Evolutionary conservation across 2,888 invertebrate genomes (phyloP).

Genomic region (Phengaris arion): DNA sequence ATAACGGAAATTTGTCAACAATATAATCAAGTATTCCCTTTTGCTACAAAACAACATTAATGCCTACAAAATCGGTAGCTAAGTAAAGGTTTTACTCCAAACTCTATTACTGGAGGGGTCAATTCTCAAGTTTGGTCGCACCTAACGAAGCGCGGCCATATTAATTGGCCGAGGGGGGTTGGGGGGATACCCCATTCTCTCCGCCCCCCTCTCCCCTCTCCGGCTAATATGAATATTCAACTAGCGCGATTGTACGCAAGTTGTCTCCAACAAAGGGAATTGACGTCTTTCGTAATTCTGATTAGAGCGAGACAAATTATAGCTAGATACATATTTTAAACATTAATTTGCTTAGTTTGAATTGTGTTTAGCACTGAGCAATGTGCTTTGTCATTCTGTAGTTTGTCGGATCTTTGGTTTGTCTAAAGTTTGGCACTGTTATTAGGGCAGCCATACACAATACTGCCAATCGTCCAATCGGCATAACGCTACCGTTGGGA

Average conservation of each 20-base stretch:
- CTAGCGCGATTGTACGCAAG: conserved; percentile 51
- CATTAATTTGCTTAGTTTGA: conserved; percentile 46
- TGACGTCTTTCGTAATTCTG: conserved; percentile 47
- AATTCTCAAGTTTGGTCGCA: conserved; percentile 52
- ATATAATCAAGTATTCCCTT: conserved; percentile 24
- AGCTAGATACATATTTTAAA: conserved; percentile 16
- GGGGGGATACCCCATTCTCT: conserved; percentile 42
- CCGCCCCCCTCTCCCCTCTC: conserved; percentile 44
- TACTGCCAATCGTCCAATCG: no score
- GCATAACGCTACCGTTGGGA: no score
- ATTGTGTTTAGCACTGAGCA: conserved; percentile 13
- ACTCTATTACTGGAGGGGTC: conserved; percentile 60
- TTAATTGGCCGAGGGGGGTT: conserved; percentile 61
- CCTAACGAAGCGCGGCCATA: conserved; percentile 62
- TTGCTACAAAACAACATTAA: conserved; percentile 18
- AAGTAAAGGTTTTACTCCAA: conserved; percentile 40
- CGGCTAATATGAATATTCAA: conserved; percentile 63
- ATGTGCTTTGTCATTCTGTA: background rate
- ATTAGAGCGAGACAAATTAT: conserved; percentile 50
- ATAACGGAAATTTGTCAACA: background rate
- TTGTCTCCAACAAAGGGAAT: conserved; percentile 51
- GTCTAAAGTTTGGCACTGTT: no score
- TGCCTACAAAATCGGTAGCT: conserved; percentile 16
- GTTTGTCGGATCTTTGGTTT: no score
- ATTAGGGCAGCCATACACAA: no score